These are phyloP conservation scores for Origma solitaria DNA, from an alignment of 2,113 vertebrate species.

Conservation along the genomic window DNA sequence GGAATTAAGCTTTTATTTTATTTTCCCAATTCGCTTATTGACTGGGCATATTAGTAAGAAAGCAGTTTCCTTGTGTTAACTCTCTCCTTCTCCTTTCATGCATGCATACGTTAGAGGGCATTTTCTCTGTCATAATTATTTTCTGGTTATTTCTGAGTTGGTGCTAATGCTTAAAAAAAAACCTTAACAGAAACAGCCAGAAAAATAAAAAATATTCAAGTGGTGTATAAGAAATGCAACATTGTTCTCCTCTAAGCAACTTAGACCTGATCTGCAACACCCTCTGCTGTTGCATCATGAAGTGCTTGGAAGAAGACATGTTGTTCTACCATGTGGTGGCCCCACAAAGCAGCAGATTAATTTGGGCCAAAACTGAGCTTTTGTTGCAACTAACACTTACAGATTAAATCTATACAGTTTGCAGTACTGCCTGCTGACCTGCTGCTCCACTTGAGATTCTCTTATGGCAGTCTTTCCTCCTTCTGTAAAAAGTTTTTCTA, in stretches of 20 bases:
- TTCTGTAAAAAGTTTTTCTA: neutral
- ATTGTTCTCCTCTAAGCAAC: neutral
- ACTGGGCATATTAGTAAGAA: neutral
- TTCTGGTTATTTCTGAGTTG: neutral
- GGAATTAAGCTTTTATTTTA: neutral
- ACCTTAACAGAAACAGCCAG: neutral
- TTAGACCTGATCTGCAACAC: slow-evolving; percentile 39
- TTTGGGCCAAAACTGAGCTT: neutral
- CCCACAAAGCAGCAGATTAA: neutral
- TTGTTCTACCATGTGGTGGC: neutral
- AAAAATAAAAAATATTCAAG: neutral
- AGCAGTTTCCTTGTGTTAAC: neutral
- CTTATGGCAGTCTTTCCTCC: neutral
- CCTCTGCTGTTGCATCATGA: slow-evolving; percentile 30
- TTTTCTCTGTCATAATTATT: neutral
- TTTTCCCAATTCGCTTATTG: neutral
- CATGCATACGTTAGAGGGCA: accelerated
- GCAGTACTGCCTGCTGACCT: neutral
- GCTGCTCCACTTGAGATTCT: neutral
- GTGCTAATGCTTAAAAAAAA: neutral
- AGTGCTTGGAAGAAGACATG: neutral
- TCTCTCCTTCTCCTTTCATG: neutral
- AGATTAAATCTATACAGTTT: neutral
- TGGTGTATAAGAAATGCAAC: neutral
- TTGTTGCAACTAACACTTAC: neutral